phyloP scores from a whole-genome alignment of 2,113 vertebrate species.

The Myotis yumanensis region DNA sequence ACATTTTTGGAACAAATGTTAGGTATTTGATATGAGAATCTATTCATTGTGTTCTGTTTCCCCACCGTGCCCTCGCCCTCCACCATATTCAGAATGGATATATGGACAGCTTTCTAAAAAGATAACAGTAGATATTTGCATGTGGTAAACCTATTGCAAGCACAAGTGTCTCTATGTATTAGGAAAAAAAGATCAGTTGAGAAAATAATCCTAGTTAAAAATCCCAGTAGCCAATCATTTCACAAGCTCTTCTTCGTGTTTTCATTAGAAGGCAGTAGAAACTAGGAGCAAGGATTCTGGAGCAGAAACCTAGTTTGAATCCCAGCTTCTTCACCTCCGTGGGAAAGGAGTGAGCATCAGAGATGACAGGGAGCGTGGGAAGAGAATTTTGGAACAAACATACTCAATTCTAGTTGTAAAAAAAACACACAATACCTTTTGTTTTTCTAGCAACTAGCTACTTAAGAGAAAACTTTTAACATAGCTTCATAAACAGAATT shows the following conservation, averaged over 20 bases:
- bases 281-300: neutral
- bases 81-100: neutral
- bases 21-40: neutral
- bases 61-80: neutral
- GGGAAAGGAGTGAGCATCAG: neutral
- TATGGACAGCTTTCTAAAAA: neutral
- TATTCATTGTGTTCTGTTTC: neutral
- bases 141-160: neutral
- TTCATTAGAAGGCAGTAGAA: neutral
- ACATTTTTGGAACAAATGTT: rapidly evolving
- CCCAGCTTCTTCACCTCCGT: neutral
- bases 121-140: neutral
- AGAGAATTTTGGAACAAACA: slow-evolving; percentile 1
- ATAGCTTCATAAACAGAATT: neutral
- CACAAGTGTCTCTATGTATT: neutral
- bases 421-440: neutral
- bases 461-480: neutral
- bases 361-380: neutral
- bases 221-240: neutral
- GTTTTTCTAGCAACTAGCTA: neutral
- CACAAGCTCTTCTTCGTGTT: neutral
- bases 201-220: neutral
- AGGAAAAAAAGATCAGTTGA: neutral
- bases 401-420: neutral
- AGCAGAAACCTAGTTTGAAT: neutral